These are phyloP conservation scores for Chionodraco myersi DNA, from an alignment of 2,113 vertebrate genomes.

Conservation along the genomic window DNA sequence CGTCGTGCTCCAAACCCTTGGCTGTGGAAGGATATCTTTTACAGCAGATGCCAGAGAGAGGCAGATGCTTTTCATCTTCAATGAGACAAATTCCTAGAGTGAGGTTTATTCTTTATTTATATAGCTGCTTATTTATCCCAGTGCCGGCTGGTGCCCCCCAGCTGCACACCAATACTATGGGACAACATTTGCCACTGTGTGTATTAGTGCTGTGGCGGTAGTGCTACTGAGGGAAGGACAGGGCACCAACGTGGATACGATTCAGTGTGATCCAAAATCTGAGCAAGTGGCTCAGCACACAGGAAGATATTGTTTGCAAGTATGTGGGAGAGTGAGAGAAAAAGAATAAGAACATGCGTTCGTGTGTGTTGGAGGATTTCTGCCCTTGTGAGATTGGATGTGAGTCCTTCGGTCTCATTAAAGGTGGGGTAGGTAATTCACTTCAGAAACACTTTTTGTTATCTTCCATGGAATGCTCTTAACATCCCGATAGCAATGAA, in stretches of 20 bases:
- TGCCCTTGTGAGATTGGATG: conserved; percentile 38
- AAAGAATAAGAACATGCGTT: conserved; percentile 32
- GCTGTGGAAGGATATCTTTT: conserved; percentile 78
- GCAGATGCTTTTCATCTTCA: conserved; percentile 83
- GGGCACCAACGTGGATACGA: conserved; percentile 26
- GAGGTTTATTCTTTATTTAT: conserved; percentile 77
- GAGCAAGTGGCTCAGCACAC: conserved; percentile 48
- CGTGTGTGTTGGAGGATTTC: conserved; percentile 18
- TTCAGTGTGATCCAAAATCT: conserved; percentile 43
- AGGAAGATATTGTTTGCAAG: conserved; percentile 54
- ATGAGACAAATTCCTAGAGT: conserved; percentile 78
- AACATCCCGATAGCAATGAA: too few species aligned
- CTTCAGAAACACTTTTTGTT: too few species aligned
- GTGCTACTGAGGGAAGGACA: conserved; percentile 22
- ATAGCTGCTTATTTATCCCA: conserved; percentile 73
- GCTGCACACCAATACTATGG: conserved; percentile 48
- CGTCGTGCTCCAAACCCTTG: conserved; percentile 72
- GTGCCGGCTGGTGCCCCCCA: conserved; percentile 58
- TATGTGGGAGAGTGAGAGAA: conserved; percentile 51
- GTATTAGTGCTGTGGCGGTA: conserved; percentile 28
- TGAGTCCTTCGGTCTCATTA: conserved; percentile 27
- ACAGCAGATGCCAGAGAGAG: conserved; percentile 77
- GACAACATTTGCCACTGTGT: conserved; percentile 44
- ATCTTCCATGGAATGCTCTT: too few species aligned
- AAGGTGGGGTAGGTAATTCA: too few species aligned